These are phyloP conservation scores for Xenops minutus DNA, from an alignment of 2,797 vertebrate genomes.

Conservation along the genomic window DNA sequence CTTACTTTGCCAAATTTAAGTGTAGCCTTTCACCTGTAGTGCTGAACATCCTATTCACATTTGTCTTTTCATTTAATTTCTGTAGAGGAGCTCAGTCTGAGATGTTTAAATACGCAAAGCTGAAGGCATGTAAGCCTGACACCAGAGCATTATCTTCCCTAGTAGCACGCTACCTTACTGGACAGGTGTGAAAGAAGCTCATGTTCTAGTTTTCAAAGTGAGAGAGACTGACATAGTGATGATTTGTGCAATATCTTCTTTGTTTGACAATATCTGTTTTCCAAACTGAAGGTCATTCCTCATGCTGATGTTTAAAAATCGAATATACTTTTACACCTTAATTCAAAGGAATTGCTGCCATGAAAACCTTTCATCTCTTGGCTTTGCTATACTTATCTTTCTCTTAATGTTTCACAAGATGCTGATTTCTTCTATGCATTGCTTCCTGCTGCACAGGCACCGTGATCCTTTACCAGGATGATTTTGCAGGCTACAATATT, in stretches of 20 bases:
- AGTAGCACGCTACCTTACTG: background rate
- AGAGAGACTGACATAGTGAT: background rate
- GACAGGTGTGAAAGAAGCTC: background rate
- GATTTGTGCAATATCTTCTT: background rate
- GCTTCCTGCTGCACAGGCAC: background rate
- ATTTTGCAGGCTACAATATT: fast-evolving
- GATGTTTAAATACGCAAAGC: constrained; percentile 49
- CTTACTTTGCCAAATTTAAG: constrained; percentile 74
- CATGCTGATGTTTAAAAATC: background rate
- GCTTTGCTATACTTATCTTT: background rate
- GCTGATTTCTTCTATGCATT: background rate
- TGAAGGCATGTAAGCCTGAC: constrained; percentile 28
- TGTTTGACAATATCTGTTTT: background rate
- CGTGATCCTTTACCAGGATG: background rate
- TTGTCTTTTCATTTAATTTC: constrained; percentile 73
- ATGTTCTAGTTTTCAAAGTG: background rate
- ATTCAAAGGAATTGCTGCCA: background rate
- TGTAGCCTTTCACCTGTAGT: constrained; percentile 75
- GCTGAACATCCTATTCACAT: constrained; percentile 30
- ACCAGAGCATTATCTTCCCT: constrained; percentile 1
- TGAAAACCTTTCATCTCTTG: background rate
- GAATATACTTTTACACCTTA: background rate
- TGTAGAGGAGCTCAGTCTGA: constrained; percentile 19
- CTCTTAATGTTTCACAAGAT: background rate
- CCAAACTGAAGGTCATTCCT: background rate